These are phyloP conservation scores for Actinia equina DNA, from an alignment of 64 coral and sea anemone genomes.

Conservation along the genomic window DNA sequence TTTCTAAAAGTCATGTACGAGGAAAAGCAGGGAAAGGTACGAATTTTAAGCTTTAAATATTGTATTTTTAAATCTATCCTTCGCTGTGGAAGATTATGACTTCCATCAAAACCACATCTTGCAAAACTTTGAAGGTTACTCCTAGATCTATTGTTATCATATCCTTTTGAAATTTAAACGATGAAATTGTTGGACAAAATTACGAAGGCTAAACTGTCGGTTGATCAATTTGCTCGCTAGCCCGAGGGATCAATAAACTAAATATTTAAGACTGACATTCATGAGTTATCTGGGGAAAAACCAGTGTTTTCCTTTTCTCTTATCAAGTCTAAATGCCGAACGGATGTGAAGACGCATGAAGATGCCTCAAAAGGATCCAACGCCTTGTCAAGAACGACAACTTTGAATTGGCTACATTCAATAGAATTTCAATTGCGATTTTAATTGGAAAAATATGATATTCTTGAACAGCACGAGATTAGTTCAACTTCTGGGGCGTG, in stretches of 20 bases:
- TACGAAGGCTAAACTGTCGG: background rate
- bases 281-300: background rate
- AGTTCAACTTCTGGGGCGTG: background rate
- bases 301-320: background rate
- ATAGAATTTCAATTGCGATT: background rate
- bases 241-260: background rate
- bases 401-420: background rate
- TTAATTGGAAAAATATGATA: background rate
- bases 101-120: conserved; percentile 3
- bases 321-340: background rate
- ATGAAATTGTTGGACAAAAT: background rate
- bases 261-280: background rate
- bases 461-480: background rate
- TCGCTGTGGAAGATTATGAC: background rate
- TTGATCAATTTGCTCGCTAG: background rate
- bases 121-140: background rate
- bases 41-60: background rate
- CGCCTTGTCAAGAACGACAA: background rate
- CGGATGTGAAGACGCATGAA: background rate
- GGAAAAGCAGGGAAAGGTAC: background rate
- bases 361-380: background rate
- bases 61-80: background rate
- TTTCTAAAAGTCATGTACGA: background rate
- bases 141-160: background rate
- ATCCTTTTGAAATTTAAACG: background rate